phyloP scores from a whole-genome alignment of 1,140 invertebrate species.

The Tetramorium alpestre region DNA sequence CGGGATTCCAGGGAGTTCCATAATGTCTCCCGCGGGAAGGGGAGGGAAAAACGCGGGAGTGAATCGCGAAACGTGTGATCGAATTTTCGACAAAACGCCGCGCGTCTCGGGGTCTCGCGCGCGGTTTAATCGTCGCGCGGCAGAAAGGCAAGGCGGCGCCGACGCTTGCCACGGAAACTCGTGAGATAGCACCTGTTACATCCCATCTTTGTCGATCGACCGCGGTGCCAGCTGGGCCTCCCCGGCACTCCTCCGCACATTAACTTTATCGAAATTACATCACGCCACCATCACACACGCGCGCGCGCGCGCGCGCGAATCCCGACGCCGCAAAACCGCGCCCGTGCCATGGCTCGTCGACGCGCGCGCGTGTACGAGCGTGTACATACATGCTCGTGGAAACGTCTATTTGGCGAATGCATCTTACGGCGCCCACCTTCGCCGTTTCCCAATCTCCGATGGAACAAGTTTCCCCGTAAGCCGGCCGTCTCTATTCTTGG shows the following conservation, averaged over 20 bases:
- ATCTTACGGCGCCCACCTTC: conserved; percentile 59
- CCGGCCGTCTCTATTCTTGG: conserved; percentile 12
- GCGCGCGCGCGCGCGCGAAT: background rate
- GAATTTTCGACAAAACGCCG: conserved; percentile 4
- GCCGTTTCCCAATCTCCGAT: conserved; percentile 50
- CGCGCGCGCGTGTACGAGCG: conserved; percentile 9
- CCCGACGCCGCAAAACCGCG: conserved; percentile 4
- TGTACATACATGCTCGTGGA: conserved; percentile 37
- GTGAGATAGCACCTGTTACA: conserved; percentile 79
- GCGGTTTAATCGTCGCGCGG: conserved; percentile 37
- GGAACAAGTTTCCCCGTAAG: conserved; percentile 37
- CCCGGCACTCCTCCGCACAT: conserved; percentile 71
- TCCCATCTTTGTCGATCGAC: conserved; percentile 68
- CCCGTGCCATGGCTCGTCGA: background rate
- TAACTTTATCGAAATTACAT: conserved; percentile 82
- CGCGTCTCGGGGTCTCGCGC: conserved; percentile 16
- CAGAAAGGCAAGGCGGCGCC: conserved; percentile 59
- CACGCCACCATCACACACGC: conserved; percentile 55
- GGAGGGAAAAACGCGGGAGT: conserved; percentile 7
- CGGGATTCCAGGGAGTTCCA: background rate
- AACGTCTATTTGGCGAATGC: conserved; percentile 61
- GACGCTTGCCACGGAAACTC: conserved; percentile 65
- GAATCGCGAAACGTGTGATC: background rate
- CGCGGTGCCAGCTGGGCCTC: conserved; percentile 69
- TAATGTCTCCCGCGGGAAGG: background rate